These are phyloP conservation scores for Sterrhoptilus dennistouni DNA, from an alignment of 2,113 vertebrate species.

Conservation along the genomic window DNA sequence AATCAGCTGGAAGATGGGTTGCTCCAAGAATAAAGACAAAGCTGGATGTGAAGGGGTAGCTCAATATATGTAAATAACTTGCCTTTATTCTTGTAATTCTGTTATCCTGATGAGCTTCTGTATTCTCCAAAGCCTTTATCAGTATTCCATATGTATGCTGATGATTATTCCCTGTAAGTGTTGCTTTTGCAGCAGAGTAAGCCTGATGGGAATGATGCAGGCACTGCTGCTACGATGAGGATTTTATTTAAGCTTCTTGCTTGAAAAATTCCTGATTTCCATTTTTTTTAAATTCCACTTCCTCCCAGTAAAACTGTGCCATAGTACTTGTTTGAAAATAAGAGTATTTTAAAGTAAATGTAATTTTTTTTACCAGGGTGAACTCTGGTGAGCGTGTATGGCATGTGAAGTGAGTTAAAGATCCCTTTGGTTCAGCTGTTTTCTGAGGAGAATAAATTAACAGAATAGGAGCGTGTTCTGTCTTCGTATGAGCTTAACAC, in stretches of 20 bases:
- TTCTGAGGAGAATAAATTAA: neutral
- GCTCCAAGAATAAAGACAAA: neutral
- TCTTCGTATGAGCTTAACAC: neutral
- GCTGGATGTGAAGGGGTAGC: neutral
- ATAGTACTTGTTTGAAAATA: neutral
- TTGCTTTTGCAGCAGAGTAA: neutral
- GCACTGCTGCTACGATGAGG: neutral
- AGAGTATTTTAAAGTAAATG: neutral
- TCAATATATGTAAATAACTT: neutral
- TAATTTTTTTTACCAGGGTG: neutral
- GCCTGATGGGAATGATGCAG: conserved; percentile 7
- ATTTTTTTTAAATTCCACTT: neutral
- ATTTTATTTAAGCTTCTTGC: neutral
- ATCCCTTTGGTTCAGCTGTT: conserved; percentile 10
- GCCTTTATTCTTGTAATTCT: neutral
- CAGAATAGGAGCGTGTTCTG: neutral
- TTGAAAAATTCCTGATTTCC: neutral
- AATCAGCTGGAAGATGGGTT: neutral
- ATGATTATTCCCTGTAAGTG: neutral
- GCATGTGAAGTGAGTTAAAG: neutral
- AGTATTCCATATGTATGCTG: neutral
- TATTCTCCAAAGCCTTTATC: neutral
- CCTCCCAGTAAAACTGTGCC: neutral
- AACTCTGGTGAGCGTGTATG: neutral
- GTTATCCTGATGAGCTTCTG: neutral